Evolutionary conservation across 2,888 invertebrate genomes (phyloP).

Genomic region (Ectemnius continuus): DNA sequence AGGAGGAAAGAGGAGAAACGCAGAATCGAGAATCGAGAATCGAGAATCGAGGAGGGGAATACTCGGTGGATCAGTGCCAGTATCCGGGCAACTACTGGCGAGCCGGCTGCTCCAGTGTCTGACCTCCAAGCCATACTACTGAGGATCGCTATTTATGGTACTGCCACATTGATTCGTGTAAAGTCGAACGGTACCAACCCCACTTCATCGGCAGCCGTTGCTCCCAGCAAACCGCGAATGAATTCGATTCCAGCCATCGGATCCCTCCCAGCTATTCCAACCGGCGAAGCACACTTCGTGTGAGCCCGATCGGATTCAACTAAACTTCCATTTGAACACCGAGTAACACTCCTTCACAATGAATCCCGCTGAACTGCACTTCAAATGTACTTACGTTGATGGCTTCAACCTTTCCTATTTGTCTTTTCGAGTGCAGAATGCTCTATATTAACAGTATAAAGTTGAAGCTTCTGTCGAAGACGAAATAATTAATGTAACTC

Average conservation of each 20-base stretch:
- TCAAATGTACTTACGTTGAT: no score
- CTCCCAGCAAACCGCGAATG: slow-evolving; percentile 49
- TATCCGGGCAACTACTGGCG: slow-evolving; percentile 23
- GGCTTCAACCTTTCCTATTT: no score
- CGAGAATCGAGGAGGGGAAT: slow-evolving; percentile 39
- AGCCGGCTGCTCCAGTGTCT: slow-evolving; percentile 35
- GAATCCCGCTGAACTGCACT: no score
- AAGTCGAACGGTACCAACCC: slow-evolving; percentile 58
- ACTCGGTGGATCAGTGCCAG: slow-evolving; percentile 54
- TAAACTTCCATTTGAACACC: slow-evolving; percentile 32
- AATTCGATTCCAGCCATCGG: slow-evolving; percentile 40
- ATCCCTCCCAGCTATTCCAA: slow-evolving; percentile 5
- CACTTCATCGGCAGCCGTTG: slow-evolving; percentile 48
- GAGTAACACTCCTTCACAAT: no score
- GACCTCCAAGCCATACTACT: slow-evolving; percentile 49
- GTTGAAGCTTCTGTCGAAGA: no score
- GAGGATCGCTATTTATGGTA: slow-evolving; percentile 63
- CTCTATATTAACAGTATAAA: no score
- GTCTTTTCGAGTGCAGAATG: no score
- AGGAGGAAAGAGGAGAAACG: neutral
- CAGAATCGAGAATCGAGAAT: slow-evolving; percentile 21
- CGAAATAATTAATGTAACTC: no score
- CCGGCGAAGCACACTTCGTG: slow-evolving; percentile 41
- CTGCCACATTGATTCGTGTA: slow-evolving; percentile 64
- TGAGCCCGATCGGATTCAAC: slow-evolving; percentile 26